Evolutionary conservation across 2,113 vertebrate genomes (phyloP).

Genomic region (Lamprologus speciosus): DNA sequence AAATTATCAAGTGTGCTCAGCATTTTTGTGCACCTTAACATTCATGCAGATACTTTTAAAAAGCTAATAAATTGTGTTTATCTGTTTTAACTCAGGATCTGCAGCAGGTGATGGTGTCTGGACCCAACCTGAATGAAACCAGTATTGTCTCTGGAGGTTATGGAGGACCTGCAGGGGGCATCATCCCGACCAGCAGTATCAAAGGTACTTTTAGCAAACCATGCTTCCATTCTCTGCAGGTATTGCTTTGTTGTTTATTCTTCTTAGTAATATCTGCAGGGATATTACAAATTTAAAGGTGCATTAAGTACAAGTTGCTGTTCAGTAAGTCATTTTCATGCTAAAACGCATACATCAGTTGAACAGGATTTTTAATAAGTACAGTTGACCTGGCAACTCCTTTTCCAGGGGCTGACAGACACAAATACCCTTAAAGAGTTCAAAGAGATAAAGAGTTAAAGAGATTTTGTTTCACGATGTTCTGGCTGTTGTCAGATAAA

Average conservation of each 20-base stretch:
- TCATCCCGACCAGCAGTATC: slow-evolving; percentile 81
- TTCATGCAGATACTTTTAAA: neutral
- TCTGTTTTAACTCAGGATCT: slow-evolving; percentile 74
- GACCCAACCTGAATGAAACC: slow-evolving; percentile 96
- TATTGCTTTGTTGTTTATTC: neutral
- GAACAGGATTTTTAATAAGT: neutral
- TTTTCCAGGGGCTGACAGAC: neutral
- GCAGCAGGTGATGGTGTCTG: slow-evolving; percentile 98
- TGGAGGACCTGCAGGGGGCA: slow-evolving; percentile 88
- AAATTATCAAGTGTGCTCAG: no score
- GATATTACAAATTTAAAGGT: neutral
- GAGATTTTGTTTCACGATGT: neutral
- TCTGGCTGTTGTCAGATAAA: neutral
- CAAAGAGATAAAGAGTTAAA: neutral
- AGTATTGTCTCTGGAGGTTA: slow-evolving; percentile 98
- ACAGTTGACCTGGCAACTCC: neutral
- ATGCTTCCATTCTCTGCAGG: neutral
- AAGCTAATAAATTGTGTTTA: neutral
- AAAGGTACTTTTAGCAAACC: slow-evolving; percentile 70
- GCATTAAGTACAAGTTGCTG: neutral
- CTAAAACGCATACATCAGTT: rapidly evolving
- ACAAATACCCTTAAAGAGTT: neutral
- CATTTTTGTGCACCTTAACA: neutral
- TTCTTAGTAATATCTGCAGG: neutral
- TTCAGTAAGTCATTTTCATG: neutral